Percentiles rank a stretch among this genome's conserved stretches.
These are phyloP conservation scores for Cheilosia pagana DNA, from an alignment of 2,888 invertebrate species.

Conservation along the genomic window DNA sequence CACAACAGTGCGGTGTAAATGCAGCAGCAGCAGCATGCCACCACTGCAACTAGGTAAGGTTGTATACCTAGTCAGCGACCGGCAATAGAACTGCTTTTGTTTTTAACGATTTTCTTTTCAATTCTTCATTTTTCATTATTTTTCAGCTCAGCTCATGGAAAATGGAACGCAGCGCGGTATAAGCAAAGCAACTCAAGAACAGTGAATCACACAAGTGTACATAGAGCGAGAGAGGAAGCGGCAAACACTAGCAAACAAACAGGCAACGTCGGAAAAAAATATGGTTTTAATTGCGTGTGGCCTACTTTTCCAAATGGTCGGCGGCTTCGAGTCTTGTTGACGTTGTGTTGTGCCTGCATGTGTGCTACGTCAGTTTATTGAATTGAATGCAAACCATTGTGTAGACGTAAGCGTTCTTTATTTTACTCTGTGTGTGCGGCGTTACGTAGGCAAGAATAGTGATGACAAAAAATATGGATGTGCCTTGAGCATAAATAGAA, in stretches of 20 bases:
- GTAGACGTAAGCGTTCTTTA: conserved; percentile 19
- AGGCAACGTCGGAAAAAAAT: conserved; percentile 39
- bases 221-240: conserved; percentile 52
- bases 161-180: conserved; percentile 61
- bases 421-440: conserved; percentile 17
- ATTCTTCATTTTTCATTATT: conserved; percentile 31
- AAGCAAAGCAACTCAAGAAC: conserved; percentile 58
- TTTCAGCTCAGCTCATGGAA: conserved; percentile 57
- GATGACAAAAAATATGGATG: too few species aligned
- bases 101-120: conserved; percentile 67
- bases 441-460: not conserved
- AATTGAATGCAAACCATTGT: conserved; percentile 20
- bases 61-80: too few species aligned
- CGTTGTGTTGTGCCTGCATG: conserved; percentile 17
- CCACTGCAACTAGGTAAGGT: conserved; percentile 2
- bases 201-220: conserved; percentile 70
- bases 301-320: conserved; percentile 73
- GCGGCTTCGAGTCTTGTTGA: conserved; percentile 61
- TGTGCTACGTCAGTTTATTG: conserved; percentile 15
- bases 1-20: conserved; percentile 26
- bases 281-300: conserved; percentile 71
- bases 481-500: too few species aligned
- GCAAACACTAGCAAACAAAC: conserved; percentile 7
- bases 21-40: conserved; percentile 8
- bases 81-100: conserved; percentile 62